A percentile compares a stretch with the other conserved stretches of the same genome.
Evolutionary conservation across 2,113 vertebrate species (phyloP).

Genomic region (Myiozetetes cayanensis): DNA sequence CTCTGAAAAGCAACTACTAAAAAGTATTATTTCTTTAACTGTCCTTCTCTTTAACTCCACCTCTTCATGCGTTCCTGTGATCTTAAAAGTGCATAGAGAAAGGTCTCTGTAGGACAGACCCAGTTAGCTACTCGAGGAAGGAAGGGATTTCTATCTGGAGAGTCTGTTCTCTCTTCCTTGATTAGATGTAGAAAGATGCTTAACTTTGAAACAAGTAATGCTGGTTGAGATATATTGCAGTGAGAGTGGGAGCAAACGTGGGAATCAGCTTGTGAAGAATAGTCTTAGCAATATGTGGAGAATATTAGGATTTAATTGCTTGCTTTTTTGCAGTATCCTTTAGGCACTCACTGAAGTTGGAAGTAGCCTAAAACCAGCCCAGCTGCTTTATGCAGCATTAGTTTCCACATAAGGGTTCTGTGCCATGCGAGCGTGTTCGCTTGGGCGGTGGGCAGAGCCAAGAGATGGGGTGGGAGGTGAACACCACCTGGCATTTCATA

Average conservation of each 20-base stretch:
- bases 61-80: neutral
- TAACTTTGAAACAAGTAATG: neutral
- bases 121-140: neutral
- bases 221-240: neutral
- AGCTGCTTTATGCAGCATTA: neutral
- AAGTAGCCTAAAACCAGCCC: neutral
- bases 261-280: neutral
- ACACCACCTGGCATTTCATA: neutral
- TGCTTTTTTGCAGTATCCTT: neutral
- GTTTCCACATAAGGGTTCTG: neutral
- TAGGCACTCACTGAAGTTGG: neutral
- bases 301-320: neutral
- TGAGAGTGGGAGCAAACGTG: neutral
- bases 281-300: neutral
- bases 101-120: neutral
- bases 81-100: neutral
- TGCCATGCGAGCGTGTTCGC: neutral
- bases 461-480: constrained; percentile 7
- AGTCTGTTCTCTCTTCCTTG: neutral
- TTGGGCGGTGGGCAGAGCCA: neutral
- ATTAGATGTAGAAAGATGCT: neutral
- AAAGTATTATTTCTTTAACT: neutral
- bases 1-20: neutral
- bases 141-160: neutral
- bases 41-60: neutral